Evolutionary conservation across 2,888 invertebrate species (phyloP).

Genomic region (Laspeyria flexula): DNA sequence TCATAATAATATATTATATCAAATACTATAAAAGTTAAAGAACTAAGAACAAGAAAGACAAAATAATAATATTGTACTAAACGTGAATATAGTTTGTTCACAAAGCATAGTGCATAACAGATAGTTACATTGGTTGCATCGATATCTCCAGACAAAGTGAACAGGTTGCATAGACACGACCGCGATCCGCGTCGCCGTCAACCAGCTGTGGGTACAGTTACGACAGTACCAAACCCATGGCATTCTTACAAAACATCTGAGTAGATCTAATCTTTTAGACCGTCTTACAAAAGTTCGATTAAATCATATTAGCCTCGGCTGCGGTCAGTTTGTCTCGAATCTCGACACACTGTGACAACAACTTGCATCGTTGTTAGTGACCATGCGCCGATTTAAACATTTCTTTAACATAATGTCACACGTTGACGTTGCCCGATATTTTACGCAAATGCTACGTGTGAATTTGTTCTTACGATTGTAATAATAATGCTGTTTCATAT

Average conservation of each 20-base stretch:
- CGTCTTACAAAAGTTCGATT: slow-evolving; percentile 56
- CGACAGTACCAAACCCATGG: slow-evolving; percentile 43
- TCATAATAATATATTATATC: too few species aligned
- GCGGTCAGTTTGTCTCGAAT: slow-evolving; percentile 42
- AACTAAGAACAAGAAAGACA: too few species aligned
- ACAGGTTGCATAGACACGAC: slow-evolving; percentile 15
- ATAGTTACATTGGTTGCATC: background rate
- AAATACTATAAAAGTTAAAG: too few species aligned
- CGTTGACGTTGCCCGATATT: too few species aligned
- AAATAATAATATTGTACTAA: too few species aligned
- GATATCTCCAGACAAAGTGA: slow-evolving; percentile 15
- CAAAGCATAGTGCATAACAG: background rate
- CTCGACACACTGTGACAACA: slow-evolving; percentile 42
- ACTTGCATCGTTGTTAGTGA: slow-evolving; percentile 19
- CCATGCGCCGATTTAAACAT: slow-evolving; percentile 9
- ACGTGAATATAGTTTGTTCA: background rate
- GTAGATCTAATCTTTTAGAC: slow-evolving; percentile 45
- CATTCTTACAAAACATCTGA: slow-evolving; percentile 53
- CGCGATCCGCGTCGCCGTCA: too few species aligned
- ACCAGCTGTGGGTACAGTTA: slow-evolving; percentile 32
- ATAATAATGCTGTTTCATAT: too few species aligned
- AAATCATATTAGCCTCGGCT: slow-evolving; percentile 58
- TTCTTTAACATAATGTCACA: background rate
- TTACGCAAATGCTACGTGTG: background rate
- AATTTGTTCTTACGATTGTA: too few species aligned